Percentiles rank a stretch among this genome's conserved stretches.
These are phyloP conservation scores for Myopa tessellatipennis DNA, from an alignment of 2,888 invertebrate genomes.

Conservation along the genomic window DNA sequence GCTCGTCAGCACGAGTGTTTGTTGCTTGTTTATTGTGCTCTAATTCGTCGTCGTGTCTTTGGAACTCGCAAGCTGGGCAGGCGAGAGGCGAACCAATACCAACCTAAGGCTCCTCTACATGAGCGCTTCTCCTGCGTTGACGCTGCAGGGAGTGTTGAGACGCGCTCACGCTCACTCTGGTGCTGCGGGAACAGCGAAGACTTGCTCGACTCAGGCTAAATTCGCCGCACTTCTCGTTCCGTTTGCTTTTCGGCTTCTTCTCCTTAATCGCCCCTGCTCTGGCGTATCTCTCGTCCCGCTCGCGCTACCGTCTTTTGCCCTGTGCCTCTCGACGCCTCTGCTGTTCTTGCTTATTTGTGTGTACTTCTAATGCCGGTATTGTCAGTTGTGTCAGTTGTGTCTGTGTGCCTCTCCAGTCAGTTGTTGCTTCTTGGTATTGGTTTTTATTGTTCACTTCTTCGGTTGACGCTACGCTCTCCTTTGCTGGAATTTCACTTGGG, in stretches of 20 bases:
- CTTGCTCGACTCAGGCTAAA: conserved; percentile 24
- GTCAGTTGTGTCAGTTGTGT: neutral
- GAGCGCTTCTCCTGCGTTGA: conserved; percentile 33
- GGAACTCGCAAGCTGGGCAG: neutral
- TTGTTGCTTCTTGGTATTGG: conserved; percentile 34
- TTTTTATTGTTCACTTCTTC: conserved; percentile 30
- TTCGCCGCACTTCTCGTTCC: conserved; percentile 41
- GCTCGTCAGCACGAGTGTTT: conserved; percentile 30
- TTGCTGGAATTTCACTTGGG: conserved; percentile 32
- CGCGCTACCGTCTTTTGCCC: conserved; percentile 35
- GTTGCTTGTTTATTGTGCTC: conserved; percentile 21
- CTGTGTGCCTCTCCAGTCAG: neutral
- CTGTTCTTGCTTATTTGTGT: conserved; percentile 37
- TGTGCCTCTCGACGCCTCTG: conserved; percentile 41
- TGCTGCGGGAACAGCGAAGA: conserved; percentile 1
- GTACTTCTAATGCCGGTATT: conserved; percentile 40
- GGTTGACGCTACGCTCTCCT: conserved; percentile 27
- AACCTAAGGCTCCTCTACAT: neutral
- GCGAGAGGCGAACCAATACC: conserved; percentile 19
- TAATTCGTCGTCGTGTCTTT: conserved; percentile 25
- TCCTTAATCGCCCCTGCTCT: conserved; percentile 22
- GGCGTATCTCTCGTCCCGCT: conserved; percentile 20
- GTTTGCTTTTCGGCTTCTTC: conserved; percentile 20
- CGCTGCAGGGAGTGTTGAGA: conserved; percentile 18
- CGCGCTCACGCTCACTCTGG: conserved; percentile 11